These are phyloP conservation scores for Chaunax sp. DNA, from an alignment of 2,797 vertebrate species.

Conservation along the genomic window DNA sequence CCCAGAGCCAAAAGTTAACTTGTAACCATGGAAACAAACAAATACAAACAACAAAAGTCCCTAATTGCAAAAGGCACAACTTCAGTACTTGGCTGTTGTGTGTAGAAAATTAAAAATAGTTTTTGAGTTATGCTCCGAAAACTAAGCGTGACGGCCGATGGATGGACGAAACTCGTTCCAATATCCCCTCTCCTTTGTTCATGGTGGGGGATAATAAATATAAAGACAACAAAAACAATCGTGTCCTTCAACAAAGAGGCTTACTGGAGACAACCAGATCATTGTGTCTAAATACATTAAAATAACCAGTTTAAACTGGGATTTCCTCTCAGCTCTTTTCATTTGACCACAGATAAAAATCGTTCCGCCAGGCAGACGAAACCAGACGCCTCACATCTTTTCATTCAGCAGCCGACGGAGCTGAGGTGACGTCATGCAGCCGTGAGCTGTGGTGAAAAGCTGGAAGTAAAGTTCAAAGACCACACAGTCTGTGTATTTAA, in stretches of 20 bases:
- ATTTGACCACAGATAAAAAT: not conserved
- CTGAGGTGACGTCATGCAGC: slow-evolving; percentile 15
- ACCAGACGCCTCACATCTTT: not conserved
- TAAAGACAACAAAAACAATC: too few relatives aligned
- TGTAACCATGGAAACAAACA: too few relatives aligned
- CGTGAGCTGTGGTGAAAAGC: not conserved
- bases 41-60: too few relatives aligned
- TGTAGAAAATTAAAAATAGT: too few relatives aligned
- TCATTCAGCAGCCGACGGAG: slow-evolving; percentile 22
- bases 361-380: slow-evolving; percentile 7
- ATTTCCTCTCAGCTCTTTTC: not conserved
- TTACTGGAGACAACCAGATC: not conserved
- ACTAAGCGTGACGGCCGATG: too few relatives aligned
- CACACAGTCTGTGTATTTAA: slow-evolving; percentile 46
- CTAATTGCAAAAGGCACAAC: too few relatives aligned
- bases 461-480: slow-evolving; percentile 30
- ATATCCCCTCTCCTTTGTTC: too few relatives aligned
- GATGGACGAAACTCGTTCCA: too few relatives aligned
- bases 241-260: not conserved
- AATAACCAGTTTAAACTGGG: not conserved
- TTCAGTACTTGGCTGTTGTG: too few relatives aligned
- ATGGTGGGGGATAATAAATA: too few relatives aligned
- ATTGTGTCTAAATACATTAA: not conserved
- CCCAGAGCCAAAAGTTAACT: too few relatives aligned
- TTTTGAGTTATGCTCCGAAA: too few relatives aligned